Conservation (phyloP, 2,888 invertebrate species). For the Oscheius sp. region DNA sequence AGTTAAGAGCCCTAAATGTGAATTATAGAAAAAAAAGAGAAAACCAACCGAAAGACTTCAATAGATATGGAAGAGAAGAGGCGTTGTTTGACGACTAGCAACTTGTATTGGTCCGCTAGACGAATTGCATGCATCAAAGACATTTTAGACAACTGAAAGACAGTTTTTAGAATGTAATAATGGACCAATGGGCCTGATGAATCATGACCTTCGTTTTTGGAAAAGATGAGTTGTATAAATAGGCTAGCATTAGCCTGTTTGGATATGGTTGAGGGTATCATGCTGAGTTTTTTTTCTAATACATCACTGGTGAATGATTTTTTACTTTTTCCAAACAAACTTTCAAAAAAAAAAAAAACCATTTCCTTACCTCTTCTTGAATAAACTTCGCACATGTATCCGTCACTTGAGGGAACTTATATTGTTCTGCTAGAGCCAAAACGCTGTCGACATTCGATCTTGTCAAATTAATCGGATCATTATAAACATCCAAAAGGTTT, state of each 20-base stretch:
- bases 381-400: slow-evolving; percentile 31
- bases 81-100: slow-evolving; percentile 32
- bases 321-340: too few species aligned
- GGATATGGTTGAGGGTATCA: too few species aligned
- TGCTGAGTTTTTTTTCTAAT: too few species aligned
- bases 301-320: too few species aligned
- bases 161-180: background rate
- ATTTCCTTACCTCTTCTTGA: slow-evolving; percentile 17
- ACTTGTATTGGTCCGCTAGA: slow-evolving; percentile 39
- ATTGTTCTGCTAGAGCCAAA: slow-evolving; percentile 22
- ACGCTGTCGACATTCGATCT: slow-evolving; percentile 30
- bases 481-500: slow-evolving; percentile 29
- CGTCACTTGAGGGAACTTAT: slow-evolving; percentile 28
- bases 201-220: too few species aligned
- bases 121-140: slow-evolving; percentile 48
- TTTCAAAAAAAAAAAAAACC: background rate
- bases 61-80: slow-evolving; percentile 45
- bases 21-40: background rate
- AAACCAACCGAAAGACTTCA: slow-evolving; percentile 39
- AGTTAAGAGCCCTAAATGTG: slow-evolving; percentile 33
- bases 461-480: slow-evolving; percentile 18
- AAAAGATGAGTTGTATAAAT: too few species aligned
- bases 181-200: background rate
- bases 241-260: too few species aligned
- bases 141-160: slow-evolving; percentile 34